Evolutionary conservation across 2,797 vertebrate genomes (phyloP).

Genomic region (Pristis pectinata): DNA sequence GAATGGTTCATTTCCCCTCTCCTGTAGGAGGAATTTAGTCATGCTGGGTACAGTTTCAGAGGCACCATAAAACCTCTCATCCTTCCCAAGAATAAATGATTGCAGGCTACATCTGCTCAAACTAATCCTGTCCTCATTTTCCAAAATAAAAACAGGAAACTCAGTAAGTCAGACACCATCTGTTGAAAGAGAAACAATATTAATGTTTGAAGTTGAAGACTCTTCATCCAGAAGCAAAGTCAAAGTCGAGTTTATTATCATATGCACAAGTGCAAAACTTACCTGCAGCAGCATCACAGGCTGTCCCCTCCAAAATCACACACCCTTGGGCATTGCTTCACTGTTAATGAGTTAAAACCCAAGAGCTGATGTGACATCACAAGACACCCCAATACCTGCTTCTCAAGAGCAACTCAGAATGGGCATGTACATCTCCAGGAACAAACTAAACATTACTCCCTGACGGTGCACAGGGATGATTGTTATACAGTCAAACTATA

Average conservation of each 20-base stretch:
- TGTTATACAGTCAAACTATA: no score
- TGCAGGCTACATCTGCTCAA: background rate
- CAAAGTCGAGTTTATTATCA: no score
- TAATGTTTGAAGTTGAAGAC: no score
- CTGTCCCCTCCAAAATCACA: background rate
- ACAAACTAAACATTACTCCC: no score
- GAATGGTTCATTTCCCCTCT: background rate
- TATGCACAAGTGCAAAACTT: no score
- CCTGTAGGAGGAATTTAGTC: background rate
- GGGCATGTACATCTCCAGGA: no score
- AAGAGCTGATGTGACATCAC: background rate
- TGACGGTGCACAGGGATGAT: no score
- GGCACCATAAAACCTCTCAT: background rate
- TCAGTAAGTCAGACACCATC: no score
- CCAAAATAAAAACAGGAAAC: background rate
- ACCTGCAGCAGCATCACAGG: no score
- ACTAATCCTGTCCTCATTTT: background rate
- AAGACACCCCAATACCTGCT: background rate
- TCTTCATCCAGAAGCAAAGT: no score
- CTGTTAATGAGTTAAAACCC: background rate
- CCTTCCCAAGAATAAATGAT: background rate
- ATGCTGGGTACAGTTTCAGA: background rate
- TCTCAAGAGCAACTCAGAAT: background rate
- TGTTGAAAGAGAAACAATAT: no score
- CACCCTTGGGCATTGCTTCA: background rate